Evolutionary conservation across 2,113 vertebrate species (phyloP), one percentile per base, ranked within the genome.

Genomic region (Galbula dea): DNA sequence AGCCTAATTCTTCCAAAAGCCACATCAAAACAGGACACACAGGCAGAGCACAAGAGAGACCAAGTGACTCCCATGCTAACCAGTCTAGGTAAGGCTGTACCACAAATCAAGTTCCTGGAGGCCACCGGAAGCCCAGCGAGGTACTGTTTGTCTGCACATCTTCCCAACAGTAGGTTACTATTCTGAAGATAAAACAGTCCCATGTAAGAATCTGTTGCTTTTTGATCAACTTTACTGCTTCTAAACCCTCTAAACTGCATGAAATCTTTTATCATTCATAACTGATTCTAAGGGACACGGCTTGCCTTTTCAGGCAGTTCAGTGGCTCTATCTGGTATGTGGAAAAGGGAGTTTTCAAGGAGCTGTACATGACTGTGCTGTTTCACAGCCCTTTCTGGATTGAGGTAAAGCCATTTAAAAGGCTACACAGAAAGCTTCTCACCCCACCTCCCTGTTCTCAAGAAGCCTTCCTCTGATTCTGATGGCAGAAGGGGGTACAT

Each of bases 101-200:
- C 76, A 90, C 93, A 62, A 73, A 36, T 13, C 19, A 32, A 54
- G 54, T 21, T 29, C 37, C 30, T 24, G 9, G 41, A 72, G 69
- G 41, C 41, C 55, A 29, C 1, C 4, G 63, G 43, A 73, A 77
- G 45, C 54, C 54, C 62, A 75, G 45, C 0, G 0, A 57, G 32
- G 39, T 11, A 5, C 45, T 30, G 2, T 39, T 15, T 48, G 45
- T 20, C 55, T 46, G 62, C 67, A 43, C 41, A 58, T 59, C 65
- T 37, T 84, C 43, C 67, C 66, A 89, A 11, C 7, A 29, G 34
- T 8, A 77, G 34, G 34, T n/a, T 26, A 49, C 73, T 49, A 6
- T 15, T 45, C 41, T 39, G 68, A 83, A 93, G 41, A 22, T 45
- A n/a, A 23, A 90, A 48, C 0, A 4, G 24, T 27, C 27, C n/a